Evolutionary conservation across 2,113 vertebrate genomes (phyloP).

Genomic region (Maccullochella peelii): DNA sequence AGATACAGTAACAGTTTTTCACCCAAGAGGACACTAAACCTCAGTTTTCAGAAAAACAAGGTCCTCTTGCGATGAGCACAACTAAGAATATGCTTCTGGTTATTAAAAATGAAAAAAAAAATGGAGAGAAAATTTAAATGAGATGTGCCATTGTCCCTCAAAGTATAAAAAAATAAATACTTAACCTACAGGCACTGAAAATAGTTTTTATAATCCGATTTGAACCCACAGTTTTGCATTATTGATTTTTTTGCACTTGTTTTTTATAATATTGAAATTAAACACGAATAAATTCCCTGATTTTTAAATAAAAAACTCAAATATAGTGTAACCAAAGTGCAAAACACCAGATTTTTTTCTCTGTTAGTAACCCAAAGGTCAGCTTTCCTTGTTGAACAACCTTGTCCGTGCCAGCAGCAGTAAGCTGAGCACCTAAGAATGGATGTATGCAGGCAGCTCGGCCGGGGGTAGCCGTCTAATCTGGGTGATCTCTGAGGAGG

Average conservation of each 20-base stretch:
- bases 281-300: not conserved
- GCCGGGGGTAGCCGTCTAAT: constrained; percentile 59
- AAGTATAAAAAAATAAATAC: constrained; percentile 13
- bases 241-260: constrained; percentile 2
- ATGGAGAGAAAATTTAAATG: constrained; percentile 21
- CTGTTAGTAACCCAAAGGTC: constrained; percentile 39
- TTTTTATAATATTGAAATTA: not conserved
- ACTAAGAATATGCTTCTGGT: constrained; percentile 25
- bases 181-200: constrained; percentile 12
- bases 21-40: not conserved
- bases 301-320: constrained; percentile 7
- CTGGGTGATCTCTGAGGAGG: constrained; percentile 63
- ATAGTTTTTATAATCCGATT: constrained; percentile 26
- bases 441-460: constrained; percentile 57
- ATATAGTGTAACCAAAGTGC: not conserved
- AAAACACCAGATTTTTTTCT: constrained; percentile 13
- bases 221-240: not conserved
- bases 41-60: not conserved
- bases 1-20: not conserved
- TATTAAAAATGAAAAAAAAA: constrained; percentile 11
- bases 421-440: constrained; percentile 50
- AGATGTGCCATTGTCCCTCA: constrained; percentile 1
- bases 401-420: constrained; percentile 58
- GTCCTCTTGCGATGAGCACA: not conserved
- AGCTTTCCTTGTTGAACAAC: constrained; percentile 56